phyloP scores from a whole-genome alignment of 2,797 vertebrate species.

The Pelobates cultripes region DNA sequence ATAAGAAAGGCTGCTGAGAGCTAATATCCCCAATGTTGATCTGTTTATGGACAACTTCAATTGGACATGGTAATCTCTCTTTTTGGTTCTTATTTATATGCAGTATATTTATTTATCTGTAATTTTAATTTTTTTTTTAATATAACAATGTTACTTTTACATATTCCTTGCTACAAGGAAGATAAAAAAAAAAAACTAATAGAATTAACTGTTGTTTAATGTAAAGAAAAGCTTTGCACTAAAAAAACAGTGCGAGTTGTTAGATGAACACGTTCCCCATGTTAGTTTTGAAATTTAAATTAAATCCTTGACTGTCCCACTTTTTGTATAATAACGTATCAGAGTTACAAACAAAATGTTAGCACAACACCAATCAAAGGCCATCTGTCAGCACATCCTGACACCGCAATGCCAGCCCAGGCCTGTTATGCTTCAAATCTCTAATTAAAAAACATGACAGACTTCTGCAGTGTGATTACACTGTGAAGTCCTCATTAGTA shows the following conservation, averaged over 20 bases:
- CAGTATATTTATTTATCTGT: too few species aligned
- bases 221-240: background rate
- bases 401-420: constrained; percentile 35
- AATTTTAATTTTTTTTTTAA: too few species aligned
- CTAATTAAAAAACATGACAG: constrained; percentile 53
- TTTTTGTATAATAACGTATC: constrained; percentile 5
- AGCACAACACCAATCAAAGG: constrained; percentile 34
- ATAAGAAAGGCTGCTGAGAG: too few species aligned
- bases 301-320: constrained; percentile 18
- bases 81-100: too few species aligned
- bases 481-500: constrained; percentile 35
- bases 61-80: too few species aligned
- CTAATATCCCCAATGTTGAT: too few species aligned
- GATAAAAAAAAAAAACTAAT: too few species aligned
- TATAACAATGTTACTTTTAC: too few species aligned
- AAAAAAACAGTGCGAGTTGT: background rate
- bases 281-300: constrained; percentile 4
- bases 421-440: constrained; percentile 43
- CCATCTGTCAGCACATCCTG: constrained; percentile 51
- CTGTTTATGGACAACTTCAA: too few species aligned
- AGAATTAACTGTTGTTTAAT: too few species aligned
- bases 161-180: too few species aligned
- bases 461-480: constrained; percentile 28
- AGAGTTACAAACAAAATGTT: constrained; percentile 27
- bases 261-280: background rate